Percentiles rank a stretch among this genome's conserved stretches.
Conservation (phyloP, 92 coral and sea anemone genomes). For the Hydrozoanthus gracilis region DNA sequence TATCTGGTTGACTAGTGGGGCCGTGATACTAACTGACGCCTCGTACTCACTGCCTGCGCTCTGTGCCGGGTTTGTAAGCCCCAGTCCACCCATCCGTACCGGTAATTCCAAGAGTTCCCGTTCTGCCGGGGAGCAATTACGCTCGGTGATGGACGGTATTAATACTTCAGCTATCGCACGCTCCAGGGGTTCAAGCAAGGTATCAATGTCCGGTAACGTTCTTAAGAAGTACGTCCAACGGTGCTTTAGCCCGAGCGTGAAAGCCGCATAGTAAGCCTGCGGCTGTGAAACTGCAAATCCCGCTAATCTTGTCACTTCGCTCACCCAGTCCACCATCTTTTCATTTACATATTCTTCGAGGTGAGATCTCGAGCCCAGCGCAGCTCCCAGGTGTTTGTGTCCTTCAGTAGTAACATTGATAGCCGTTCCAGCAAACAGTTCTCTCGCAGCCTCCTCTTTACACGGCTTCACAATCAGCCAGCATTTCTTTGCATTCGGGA, state of each 20-base stretch:
- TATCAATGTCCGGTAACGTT: slow-evolving; percentile 41
- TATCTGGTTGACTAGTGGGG: slow-evolving; percentile 40
- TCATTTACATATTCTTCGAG: slow-evolving; percentile 29
- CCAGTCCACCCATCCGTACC: slow-evolving; percentile 46
- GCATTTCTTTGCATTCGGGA: slow-evolving; percentile 58
- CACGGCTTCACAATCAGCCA: slow-evolving; percentile 54
- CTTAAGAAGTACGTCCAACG: slow-evolving; percentile 44
- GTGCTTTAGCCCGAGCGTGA: slow-evolving; percentile 43
- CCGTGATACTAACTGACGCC: slow-evolving; percentile 30
- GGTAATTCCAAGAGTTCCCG: slow-evolving; percentile 40
- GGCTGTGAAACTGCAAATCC: slow-evolving; percentile 38
- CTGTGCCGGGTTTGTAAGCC: slow-evolving; percentile 34
- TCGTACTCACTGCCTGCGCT: slow-evolving; percentile 35
- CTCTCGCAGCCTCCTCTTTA: slow-evolving; percentile 24
- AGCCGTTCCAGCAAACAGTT: slow-evolving; percentile 8
- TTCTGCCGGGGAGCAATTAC: slow-evolving; percentile 35
- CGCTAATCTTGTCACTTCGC: slow-evolving; percentile 29
- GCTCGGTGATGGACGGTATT: slow-evolving; percentile 39
- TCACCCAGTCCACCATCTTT: slow-evolving; percentile 38
- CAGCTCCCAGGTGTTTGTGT: slow-evolving; percentile 49
- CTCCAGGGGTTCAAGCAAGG: slow-evolving; percentile 33
- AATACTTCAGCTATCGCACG: slow-evolving; percentile 37
- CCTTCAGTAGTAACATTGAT: slow-evolving; percentile 47
- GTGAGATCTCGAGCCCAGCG: slow-evolving; percentile 38
- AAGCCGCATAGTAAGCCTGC: slow-evolving; percentile 36